Evolutionary conservation across 2,888 invertebrate species (phyloP).

Genomic region (Julus scandinavius): DNA sequence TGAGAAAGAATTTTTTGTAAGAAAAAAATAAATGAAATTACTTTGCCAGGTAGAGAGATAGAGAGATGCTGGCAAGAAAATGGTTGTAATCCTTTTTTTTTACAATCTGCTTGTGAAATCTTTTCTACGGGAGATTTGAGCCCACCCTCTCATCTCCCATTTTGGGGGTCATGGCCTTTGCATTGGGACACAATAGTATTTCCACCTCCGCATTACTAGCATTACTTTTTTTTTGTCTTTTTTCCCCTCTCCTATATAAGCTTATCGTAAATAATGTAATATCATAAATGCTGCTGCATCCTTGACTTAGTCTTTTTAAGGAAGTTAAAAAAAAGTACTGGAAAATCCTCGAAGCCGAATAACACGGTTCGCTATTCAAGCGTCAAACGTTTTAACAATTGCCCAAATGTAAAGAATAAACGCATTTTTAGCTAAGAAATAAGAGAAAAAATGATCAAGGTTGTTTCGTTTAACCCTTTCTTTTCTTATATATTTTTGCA

Average conservation of each 20-base stretch:
- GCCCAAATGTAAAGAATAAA: not conserved
- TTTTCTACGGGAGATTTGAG: not conserved
- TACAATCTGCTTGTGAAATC: not conserved
- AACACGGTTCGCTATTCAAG: constrained; percentile 25
- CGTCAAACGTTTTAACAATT: not conserved
- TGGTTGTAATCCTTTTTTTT: not conserved
- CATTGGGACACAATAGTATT: not conserved
- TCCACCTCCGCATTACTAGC: constrained; percentile 21
- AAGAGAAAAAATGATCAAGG: not conserved
- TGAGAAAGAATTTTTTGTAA: not conserved
- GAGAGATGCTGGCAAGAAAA: not conserved
- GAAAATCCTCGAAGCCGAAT: not conserved
- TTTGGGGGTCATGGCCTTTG: not conserved
- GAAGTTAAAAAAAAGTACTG: not conserved
- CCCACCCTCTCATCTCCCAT: not conserved
- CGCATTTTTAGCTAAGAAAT: not conserved
- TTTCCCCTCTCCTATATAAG: not conserved
- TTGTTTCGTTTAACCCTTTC: not conserved
- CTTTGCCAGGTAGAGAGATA: not conserved
- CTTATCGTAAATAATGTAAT: constrained; percentile 33
- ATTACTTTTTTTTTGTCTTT: not conserved
- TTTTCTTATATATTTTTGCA: not conserved
- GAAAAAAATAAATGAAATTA: not conserved
- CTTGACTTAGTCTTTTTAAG: constrained; percentile 7
- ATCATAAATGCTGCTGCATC: not conserved